Evolutionary conservation across 2,888 invertebrate genomes (phyloP).

Genomic region (Trachelus stipa): DNA sequence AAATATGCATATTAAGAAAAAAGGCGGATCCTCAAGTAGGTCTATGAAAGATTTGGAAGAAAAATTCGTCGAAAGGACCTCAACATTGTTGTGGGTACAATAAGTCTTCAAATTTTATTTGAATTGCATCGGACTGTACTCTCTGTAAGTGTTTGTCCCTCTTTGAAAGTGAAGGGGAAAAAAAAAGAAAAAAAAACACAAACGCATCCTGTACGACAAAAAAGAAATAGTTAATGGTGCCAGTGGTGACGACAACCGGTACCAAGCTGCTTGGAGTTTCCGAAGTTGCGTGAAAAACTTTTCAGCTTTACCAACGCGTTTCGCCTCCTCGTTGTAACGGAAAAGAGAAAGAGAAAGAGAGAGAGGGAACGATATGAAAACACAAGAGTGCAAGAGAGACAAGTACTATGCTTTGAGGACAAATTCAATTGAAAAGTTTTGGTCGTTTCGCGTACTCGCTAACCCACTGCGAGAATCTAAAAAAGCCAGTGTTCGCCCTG

Average conservation of each 20-base stretch:
- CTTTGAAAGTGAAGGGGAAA: not conserved
- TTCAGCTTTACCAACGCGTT: not conserved
- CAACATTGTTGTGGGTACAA: not conserved
- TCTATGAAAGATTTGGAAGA: slow-evolving; percentile 24
- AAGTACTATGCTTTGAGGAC: not conserved
- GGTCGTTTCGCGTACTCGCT: not conserved
- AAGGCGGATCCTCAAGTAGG: slow-evolving; percentile 24
- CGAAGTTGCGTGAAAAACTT: not conserved
- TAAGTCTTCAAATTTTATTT: not conserved
- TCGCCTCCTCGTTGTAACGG: not conserved
- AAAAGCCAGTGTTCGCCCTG: not conserved
- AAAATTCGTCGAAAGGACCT: not conserved
- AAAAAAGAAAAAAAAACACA: not conserved
- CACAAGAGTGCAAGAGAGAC: not conserved
- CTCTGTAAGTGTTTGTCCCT: not conserved
- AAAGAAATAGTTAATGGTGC: not conserved
- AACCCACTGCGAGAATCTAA: not conserved
- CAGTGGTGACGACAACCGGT: not conserved
- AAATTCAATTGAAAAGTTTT: not conserved
- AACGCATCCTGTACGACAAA: not conserved
- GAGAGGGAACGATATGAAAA: not conserved
- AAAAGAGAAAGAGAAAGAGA: not conserved
- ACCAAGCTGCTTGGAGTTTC: not conserved
- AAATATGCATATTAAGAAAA: slow-evolving; percentile 41
- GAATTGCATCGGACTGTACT: not conserved